Conservation (phyloP, 1,140 invertebrate species). For the Eciton burchellii region DNA sequence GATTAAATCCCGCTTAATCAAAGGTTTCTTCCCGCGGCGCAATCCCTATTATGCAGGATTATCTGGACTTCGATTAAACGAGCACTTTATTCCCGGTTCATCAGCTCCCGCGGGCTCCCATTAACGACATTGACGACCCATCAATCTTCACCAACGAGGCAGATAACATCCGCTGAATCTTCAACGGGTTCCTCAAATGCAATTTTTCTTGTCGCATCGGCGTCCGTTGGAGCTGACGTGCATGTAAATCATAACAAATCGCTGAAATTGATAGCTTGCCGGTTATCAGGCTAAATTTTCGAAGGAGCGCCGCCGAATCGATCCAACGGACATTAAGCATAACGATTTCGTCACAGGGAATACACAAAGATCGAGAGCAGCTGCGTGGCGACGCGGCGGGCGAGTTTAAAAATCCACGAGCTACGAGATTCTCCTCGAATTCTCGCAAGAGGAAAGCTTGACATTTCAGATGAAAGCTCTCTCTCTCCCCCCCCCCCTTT, state of each 20-base stretch:
- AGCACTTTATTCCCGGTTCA: constrained; percentile 43
- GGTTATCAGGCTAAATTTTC: constrained; percentile 2
- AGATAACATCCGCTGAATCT: constrained; percentile 55
- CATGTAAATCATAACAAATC: constrained; percentile 48
- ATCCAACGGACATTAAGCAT: neutral
- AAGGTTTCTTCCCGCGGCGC: neutral
- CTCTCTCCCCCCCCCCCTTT: too few relatives aligned
- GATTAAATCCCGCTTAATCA: neutral
- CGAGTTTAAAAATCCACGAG: constrained; percentile 2
- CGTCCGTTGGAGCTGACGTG: constrained; percentile 36
- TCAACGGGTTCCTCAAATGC: constrained; percentile 34
- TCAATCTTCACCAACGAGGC: constrained; percentile 57
- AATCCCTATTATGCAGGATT: neutral
- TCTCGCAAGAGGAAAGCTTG: constrained; percentile 31
- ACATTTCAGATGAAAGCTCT: constrained; percentile 38
- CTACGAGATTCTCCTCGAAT: neutral
- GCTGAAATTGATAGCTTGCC: constrained; percentile 28
- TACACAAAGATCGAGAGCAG: neutral
- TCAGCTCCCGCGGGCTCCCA: constrained; percentile 22
- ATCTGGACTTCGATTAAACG: constrained; percentile 22
- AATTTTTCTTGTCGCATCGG: constrained; percentile 49
- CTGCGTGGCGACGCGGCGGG: too few relatives aligned
- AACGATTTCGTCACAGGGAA: neutral
- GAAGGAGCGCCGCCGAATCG: neutral
- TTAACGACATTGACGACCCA: constrained; percentile 53